phyloP scores from a whole-genome alignment of 2,113 vertebrate species.

The Hylia prasina region DNA sequence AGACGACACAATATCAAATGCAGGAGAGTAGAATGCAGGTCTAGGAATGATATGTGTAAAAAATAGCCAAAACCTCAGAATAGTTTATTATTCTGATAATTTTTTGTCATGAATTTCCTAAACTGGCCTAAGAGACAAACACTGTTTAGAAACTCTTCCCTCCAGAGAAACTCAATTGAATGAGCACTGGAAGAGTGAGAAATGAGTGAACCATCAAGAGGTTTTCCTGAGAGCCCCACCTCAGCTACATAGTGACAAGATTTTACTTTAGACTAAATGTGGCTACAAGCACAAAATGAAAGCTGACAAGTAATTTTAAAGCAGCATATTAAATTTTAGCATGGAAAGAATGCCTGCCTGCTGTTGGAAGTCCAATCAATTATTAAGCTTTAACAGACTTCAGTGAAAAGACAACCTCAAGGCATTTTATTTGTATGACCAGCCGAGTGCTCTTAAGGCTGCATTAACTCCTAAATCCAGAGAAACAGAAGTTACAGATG shows the following conservation, averaged over 20 bases:
- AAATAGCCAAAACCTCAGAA: neutral
- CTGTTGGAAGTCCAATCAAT: neutral
- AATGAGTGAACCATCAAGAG: neutral
- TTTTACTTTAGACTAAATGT: neutral
- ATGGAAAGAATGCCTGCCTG: neutral
- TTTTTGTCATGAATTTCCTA: neutral
- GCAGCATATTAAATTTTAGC: neutral
- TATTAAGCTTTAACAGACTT: neutral
- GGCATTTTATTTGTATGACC: neutral
- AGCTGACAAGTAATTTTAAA: neutral
- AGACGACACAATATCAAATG: neutral
- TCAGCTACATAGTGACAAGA: neutral
- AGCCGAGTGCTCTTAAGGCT: neutral
- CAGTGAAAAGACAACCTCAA: neutral
- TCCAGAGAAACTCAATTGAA: neutral
- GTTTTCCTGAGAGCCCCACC: neutral
- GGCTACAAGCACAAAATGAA: neutral
- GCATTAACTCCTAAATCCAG: neutral
- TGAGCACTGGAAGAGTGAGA: neutral
- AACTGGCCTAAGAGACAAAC: neutral
- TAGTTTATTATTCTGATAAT: neutral
- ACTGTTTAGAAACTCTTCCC: neutral
- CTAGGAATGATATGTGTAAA: neutral
- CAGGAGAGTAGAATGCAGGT: neutral
- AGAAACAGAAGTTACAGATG: neutral